Conservation (phyloP, 2,888 invertebrate genomes). For the Meteorus colon region DNA sequence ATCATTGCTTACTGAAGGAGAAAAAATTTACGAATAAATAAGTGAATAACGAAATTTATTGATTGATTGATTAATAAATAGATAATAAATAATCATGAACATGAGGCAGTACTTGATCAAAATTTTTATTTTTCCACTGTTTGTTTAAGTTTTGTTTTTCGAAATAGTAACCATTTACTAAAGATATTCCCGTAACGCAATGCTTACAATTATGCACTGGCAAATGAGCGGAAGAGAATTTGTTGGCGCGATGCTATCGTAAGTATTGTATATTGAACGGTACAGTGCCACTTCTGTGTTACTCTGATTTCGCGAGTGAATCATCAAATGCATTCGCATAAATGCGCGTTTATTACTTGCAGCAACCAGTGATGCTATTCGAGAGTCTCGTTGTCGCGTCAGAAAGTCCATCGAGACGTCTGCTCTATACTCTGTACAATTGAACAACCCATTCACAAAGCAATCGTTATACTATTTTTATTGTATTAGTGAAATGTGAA, state of each 20-base stretch:
- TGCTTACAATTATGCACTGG: not conserved
- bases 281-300: not conserved
- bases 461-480: not conserved
- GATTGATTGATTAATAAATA: not conserved
- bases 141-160: too few species aligned
- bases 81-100: too few species aligned
- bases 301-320: constrained; percentile 4
- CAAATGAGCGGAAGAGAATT: not conserved
- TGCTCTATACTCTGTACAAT: not conserved
- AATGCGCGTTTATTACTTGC: constrained; percentile 1
- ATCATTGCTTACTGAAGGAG: not conserved
- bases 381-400: constrained; percentile 7
- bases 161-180: too few species aligned
- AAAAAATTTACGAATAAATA: not conserved
- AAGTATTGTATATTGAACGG: not conserved
- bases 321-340: not conserved
- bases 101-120: too few species aligned
- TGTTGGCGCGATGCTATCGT: not conserved
- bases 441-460: not conserved
- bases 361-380: not conserved
- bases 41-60: not conserved
- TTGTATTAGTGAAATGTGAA: not conserved
- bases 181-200: too few species aligned
- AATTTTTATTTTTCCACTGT: too few species aligned
- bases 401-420: not conserved